Conservation (phyloP, 2,797 vertebrate genomes). For the Chromis chromis region DNA sequence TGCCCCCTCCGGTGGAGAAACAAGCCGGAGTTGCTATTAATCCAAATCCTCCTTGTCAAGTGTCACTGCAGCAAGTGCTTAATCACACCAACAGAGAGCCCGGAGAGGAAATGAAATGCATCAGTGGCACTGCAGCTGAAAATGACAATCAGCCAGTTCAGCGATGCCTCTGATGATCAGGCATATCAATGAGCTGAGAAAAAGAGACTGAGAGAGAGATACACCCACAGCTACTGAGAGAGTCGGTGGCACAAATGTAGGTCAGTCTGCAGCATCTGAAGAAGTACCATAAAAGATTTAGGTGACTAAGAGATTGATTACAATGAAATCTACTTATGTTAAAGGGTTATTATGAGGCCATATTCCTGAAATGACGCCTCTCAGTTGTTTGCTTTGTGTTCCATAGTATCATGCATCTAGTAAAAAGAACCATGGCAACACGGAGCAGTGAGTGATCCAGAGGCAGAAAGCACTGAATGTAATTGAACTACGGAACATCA, state of each 20-base stretch:
- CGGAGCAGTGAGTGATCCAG: slow-evolving; percentile 1
- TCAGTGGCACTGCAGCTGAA: slow-evolving; percentile 79
- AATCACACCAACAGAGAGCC: slow-evolving; percentile 72
- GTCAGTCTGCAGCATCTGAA: slow-evolving; percentile 64
- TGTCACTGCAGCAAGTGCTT: slow-evolving; percentile 74
- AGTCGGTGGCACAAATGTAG: slow-evolving; percentile 62
- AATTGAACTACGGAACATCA: background rate
- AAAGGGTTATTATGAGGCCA: slow-evolving; percentile 38
- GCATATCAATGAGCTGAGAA: slow-evolving; percentile 80
- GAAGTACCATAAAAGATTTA: slow-evolving; percentile 47
- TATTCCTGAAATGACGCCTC: slow-evolving; percentile 5
- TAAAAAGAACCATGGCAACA: slow-evolving; percentile 41
- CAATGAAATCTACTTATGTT: slow-evolving; percentile 51
- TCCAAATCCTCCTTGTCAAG: slow-evolving; percentile 74
- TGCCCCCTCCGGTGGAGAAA: slow-evolving; percentile 32
- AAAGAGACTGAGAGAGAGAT: slow-evolving; percentile 44
- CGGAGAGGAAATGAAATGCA: slow-evolving; percentile 72
- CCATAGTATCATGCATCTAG: slow-evolving; percentile 3
- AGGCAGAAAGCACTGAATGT: slow-evolving; percentile 15
- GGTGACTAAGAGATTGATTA: slow-evolving; percentile 44
- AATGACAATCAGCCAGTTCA: slow-evolving; percentile 82
- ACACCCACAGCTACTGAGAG: slow-evolving; percentile 31
- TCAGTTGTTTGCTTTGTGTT: background rate
- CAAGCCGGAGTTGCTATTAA: slow-evolving; percentile 66
- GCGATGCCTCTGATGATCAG: slow-evolving; percentile 76